Evolutionary conservation across 2,797 vertebrate genomes (phyloP), one percentile per base, ranked within the genome.

Genomic region (Pseudopleuronectes americanus): DNA sequence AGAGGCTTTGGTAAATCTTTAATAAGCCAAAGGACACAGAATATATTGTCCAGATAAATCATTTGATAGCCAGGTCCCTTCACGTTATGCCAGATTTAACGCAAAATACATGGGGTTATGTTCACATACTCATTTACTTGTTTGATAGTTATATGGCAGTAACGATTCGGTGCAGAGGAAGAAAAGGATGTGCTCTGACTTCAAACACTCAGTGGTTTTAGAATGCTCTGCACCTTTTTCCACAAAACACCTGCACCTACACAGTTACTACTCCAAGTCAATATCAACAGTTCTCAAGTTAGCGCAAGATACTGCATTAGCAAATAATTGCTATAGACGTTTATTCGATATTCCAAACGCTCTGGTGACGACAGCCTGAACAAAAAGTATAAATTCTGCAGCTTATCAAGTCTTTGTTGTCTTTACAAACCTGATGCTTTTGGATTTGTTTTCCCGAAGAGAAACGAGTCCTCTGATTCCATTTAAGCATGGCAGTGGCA

Each of bases 381-480:
- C 63, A 59, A 8, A 33, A 36, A 38, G 4, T 0, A 22, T 23
- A 1, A n/a, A 22, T 68, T 74, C 71, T 53, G 64, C 71, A 64
- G 26, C 0, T 59, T 70, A 57, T 48, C 3, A 56, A n/a, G 57
- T 22, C 69, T 76, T 76, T 64, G 70, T 80, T 64, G 68, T 70
- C 49, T 47, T 70, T 47, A 54, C 71, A 75, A 74, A 73, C 63
- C 67, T 23, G 57, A 86, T 60, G 76, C 81, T 59, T n/a, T n/a
- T 36, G 36, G 43, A 5, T 43, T 16, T 6, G 21, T 57, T 57
- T 79, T 63, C 45, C 38, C 55, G 47, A 82, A 71, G 62, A 59
- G 28, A 68, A 86, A 84, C 28, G 9, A 80, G 48, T 64, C 82
- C 74, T 82, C 41, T 47, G 80, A 80, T 86, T 83, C 67, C 55